Percentiles rank a stretch among this genome's conserved stretches.
Conservation (phyloP, 2,888 invertebrate genomes). For the Ernsta delagoae region DNA sequence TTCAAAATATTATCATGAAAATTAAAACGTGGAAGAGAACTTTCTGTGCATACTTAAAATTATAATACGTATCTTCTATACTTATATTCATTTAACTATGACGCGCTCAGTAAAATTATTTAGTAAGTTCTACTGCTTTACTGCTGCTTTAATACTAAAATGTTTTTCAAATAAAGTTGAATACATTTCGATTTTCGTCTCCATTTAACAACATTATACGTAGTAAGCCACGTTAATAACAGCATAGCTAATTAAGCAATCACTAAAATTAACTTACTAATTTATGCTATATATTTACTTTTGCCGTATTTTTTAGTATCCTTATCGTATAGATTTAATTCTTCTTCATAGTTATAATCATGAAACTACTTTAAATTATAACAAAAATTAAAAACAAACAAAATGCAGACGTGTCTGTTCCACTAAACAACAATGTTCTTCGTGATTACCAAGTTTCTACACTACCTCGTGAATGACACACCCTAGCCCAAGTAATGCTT, state of each 20-base stretch:
- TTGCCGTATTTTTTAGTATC: no score
- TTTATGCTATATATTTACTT: no score
- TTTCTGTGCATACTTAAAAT: background rate
- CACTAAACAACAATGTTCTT: background rate
- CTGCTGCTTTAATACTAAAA: background rate
- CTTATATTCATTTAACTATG: conserved; percentile 3
- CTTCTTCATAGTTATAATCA: no score
- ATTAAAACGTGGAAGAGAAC: background rate
- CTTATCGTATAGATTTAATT: background rate
- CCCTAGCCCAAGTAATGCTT: background rate
- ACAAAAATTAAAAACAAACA: background rate
- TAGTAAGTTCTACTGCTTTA: background rate
- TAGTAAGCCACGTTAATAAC: background rate
- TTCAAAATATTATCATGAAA: conserved; percentile 12
- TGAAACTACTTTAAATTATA: background rate
- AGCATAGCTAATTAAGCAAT: background rate
- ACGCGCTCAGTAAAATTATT: background rate
- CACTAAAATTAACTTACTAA: background rate
- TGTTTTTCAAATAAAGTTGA: background rate
- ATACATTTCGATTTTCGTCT: background rate
- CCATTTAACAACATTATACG: background rate
- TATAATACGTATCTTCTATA: no score
- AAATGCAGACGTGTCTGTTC: no score
- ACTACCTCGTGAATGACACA: background rate
- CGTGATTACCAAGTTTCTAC: background rate